A percentile compares a stretch with the other conserved stretches of the same genome.
Conservation (phyloP, 2,888 invertebrate genomes). For the Petrolisthes cinctipes region DNA sequence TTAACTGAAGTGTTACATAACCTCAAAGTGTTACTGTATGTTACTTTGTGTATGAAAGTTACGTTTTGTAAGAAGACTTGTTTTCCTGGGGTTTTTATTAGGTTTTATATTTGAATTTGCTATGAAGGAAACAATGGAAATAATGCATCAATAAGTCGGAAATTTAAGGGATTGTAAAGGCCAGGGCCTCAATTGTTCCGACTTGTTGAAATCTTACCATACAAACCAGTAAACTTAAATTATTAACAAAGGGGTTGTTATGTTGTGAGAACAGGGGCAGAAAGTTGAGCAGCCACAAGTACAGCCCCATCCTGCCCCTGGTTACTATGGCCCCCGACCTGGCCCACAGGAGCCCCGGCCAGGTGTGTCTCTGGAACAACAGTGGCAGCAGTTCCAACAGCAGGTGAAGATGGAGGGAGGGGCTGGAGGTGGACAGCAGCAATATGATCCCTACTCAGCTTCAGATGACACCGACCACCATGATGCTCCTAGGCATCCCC, state of each 20-base stretch:
- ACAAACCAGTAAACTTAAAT: not conserved
- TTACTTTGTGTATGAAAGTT: no score
- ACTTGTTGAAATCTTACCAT: no score
- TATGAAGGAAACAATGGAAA: no score
- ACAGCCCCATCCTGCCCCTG: constrained; percentile 22
- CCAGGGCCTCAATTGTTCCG: no score
- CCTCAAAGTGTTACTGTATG: no score
- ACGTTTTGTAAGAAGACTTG: no score
- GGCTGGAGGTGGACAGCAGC: constrained; percentile 29
- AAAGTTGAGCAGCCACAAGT: constrained; percentile 42
- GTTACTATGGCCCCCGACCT: constrained; percentile 21
- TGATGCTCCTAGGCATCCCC: constrained; percentile 33
- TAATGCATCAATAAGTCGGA: no score
- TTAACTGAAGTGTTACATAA: no score
- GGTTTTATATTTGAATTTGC: no score
- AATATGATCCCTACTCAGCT: constrained; percentile 53
- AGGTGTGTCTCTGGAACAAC: constrained; percentile 42
- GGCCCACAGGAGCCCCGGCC: constrained; percentile 41
- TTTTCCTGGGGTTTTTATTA: no score
- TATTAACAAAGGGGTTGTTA: not conserved
- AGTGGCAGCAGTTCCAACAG: constrained; percentile 57
- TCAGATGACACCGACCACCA: constrained; percentile 48
- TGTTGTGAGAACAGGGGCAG: constrained; percentile 33
- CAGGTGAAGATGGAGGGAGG: constrained; percentile 54
- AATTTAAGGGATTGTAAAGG: no score